Base-by-base conservation (phyloP, 2,888 invertebrate species). In the Amiota communis region DNA sequence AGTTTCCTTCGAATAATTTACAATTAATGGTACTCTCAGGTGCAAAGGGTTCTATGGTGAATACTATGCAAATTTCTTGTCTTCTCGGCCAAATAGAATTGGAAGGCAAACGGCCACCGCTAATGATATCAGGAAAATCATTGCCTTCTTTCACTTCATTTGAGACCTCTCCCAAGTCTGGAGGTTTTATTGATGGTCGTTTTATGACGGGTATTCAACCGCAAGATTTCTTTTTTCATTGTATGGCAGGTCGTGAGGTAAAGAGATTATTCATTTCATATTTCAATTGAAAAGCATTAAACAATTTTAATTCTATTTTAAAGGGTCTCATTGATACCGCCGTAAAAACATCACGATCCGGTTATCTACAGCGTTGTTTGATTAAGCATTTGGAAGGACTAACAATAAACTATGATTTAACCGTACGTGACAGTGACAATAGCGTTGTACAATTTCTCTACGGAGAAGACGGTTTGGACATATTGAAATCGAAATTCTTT, bases 171-270 rank as follows among this genome's bases (percentile, higher is more conserved):
- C 98, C 98, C 0, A 92, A 96, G 86, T 96, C 98, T 0, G 98
- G 99, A 10, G 99, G 99, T 0, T 99, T 98, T 87, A 96, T 99
- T 72, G 96, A 96, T 80, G 97, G 97, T 0, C 93, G 99, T 11
- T 99, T 99, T 88, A 94, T 99, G 93, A 98, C 99, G 0, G 99
- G 99, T n/a, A 97, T 99, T 81, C 93, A 96, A 85, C 98, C 98
- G 0, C 98, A 98, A 90, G 99, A 99, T 87, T 98, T 98, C 89
- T 99, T 98, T 91, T 99, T 98, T 91, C 99, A 99, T 92, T 99
- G 99, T 87, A 99, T 99, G 99, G 99, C 99, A 72, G 99, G 99
- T 72, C 93, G 99, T 90, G 99, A 99, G 93, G 97, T 94, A 88
- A 85, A 77, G 1, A 56, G 12, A 23, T 8, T 13, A 4, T n/a